phyloP scores from a whole-genome alignment of 2,888 invertebrate species.

The Liodrosophila aerea region DNA sequence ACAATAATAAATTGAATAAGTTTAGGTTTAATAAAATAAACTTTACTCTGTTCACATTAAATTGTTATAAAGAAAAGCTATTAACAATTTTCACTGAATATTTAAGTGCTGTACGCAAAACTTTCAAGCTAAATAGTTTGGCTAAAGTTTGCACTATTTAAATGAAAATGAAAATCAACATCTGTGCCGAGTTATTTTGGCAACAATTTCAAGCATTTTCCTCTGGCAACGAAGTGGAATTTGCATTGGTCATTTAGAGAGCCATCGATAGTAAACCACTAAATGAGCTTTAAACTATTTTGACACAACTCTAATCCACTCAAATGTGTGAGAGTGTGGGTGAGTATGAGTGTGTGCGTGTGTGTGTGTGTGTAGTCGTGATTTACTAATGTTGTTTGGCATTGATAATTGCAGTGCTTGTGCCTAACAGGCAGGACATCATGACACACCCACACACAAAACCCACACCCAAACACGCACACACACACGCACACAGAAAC shows the following conservation, averaged over 20 bases:
- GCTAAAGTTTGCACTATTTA: no score
- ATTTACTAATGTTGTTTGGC: constrained; percentile 21
- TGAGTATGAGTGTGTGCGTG: constrained; percentile 23
- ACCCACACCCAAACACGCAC: constrained; percentile 8
- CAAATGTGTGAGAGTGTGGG: constrained; percentile 23
- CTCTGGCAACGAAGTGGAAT: no score
- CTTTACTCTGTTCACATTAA: no score
- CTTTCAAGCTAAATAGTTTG: no score
- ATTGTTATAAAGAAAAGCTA: no score
- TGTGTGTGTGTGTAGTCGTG: constrained; percentile 20
- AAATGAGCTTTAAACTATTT: constrained; percentile 18
- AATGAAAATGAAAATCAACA: no score
- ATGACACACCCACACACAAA: constrained; percentile 24
- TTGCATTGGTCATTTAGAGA: constrained; percentile 11
- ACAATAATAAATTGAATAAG: no score
- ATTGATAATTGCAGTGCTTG: constrained; percentile 24
- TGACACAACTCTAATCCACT: constrained; percentile 20
- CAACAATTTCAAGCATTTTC: no score
- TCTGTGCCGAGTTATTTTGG: no score
- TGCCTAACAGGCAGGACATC: constrained; percentile 34
- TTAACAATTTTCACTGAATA: no score
- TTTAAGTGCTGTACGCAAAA: no score
- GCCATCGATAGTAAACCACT: not conserved
- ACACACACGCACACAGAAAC: constrained; percentile 16
- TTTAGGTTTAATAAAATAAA: no score